Conservation (phyloP, 2,113 vertebrate genomes). For the Pleuronectes platessa region DNA sequence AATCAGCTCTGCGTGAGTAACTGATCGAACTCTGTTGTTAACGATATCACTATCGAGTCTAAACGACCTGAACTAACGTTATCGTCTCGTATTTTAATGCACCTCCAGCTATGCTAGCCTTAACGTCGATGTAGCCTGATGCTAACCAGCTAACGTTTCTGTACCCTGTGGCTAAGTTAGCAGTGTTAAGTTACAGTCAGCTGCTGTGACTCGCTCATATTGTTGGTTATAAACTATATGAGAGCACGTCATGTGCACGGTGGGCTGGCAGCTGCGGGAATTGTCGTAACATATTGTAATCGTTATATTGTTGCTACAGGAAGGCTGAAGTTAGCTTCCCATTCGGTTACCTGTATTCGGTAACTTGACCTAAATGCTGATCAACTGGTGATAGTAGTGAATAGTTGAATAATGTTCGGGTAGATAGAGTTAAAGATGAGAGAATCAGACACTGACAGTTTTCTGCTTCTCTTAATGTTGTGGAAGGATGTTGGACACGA, state of each 20-base stretch:
- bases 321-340: background rate
- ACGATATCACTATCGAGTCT: background rate
- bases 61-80: background rate
- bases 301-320: background rate
- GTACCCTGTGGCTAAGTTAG: background rate
- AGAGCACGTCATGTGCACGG: background rate
- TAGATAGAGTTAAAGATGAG: background rate
- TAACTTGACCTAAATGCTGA: background rate
- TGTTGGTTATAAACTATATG: background rate
- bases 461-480: background rate
- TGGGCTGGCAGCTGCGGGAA: background rate
- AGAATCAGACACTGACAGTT: background rate
- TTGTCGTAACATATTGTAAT: background rate
- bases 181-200: background rate
- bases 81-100: background rate
- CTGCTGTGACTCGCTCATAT: rapidly evolving
- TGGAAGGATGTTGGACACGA: background rate
- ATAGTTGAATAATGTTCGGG: background rate
- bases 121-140: conserved; percentile 33
- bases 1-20: conserved; percentile 84
- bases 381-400: background rate
- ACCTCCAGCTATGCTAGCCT: conserved; percentile 18
- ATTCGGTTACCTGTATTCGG: background rate
- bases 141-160: conserved; percentile 46
- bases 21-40: background rate